phyloP scores from a whole-genome alignment of 2,113 vertebrate genomes.

The Pluvianellus socialis region DNA sequence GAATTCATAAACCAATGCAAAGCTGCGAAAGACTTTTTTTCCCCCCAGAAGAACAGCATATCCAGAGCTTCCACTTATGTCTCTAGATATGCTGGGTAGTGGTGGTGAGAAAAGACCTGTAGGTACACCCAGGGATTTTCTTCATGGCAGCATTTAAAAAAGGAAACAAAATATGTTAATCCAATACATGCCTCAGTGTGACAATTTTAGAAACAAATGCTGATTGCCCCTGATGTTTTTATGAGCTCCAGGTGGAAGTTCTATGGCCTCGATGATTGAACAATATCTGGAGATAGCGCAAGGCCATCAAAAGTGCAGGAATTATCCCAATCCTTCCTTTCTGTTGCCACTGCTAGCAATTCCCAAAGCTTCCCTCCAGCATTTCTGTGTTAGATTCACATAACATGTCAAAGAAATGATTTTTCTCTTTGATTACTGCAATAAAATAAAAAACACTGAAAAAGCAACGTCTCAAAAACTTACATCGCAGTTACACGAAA shows the following conservation, averaged over 20 bases:
- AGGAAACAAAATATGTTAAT: not conserved
- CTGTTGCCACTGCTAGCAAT: not conserved
- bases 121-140: not conserved
- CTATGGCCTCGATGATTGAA: not conserved
- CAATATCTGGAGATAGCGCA: not conserved
- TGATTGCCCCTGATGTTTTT: not conserved
- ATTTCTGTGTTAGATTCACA: slow-evolving; percentile 16
- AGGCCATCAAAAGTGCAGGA: not conserved
- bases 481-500: not conserved
- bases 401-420: slow-evolving; percentile 9
- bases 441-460: slow-evolving; percentile 40
- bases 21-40: not conserved
- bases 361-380: not conserved
- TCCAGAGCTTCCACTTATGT: not conserved
- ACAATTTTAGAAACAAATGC: not conserved
- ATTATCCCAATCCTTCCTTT: not conserved
- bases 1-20: not conserved
- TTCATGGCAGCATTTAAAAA: not conserved
- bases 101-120: not conserved
- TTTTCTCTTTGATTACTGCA: slow-evolving; percentile 45
- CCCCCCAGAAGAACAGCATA: not conserved
- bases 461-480: not conserved
- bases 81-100: not conserved
- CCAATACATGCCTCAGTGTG: not conserved
- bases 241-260: not conserved